Conservation (phyloP, 1,140 invertebrate species). For the Drosophila malerkotliana region DNA sequence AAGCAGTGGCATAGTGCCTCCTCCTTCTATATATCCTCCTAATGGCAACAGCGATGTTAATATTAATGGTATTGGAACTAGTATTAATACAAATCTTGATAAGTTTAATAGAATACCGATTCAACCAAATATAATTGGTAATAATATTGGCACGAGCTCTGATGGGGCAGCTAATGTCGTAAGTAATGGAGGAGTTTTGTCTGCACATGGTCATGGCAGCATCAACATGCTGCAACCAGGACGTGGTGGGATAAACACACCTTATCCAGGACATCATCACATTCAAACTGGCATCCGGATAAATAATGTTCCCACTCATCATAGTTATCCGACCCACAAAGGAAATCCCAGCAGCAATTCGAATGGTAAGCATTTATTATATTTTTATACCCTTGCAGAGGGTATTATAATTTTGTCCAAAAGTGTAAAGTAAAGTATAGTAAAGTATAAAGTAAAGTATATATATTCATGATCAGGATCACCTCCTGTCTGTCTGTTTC, state of each 20-base stretch:
- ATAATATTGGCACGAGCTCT: conserved; percentile 45
- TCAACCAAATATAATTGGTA: conserved; percentile 70
- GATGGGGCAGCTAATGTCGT: conserved; percentile 14
- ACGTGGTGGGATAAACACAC: conserved; percentile 51
- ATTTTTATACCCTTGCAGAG: too few relatives aligned
- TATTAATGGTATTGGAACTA: conserved; percentile 51
- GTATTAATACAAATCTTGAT: conserved; percentile 82
- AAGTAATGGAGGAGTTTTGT: conserved; percentile 57
- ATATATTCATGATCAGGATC: too few relatives aligned
- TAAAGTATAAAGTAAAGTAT: too few relatives aligned
- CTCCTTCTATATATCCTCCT: conserved; percentile 52
- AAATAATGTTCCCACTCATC: conserved; percentile 80
- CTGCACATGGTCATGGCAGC: conserved; percentile 72
- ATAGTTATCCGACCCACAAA: conserved; percentile 69
- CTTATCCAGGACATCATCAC: conserved; percentile 71
- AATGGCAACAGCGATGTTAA: conserved; percentile 33
- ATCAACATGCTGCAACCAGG: conserved; percentile 74
- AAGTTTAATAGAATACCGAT: conserved; percentile 79
- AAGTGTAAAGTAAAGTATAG: too few relatives aligned
- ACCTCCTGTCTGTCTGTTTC: too few relatives aligned
- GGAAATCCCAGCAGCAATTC: conserved; percentile 59
- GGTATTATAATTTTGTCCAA: too few relatives aligned
- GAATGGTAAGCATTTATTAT: conserved; percentile 54
- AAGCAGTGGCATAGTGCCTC: conserved; percentile 41
- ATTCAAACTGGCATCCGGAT: conserved; percentile 81